A percentile compares a stretch with the other conserved stretches of the same genome.
Conservation (phyloP, 2,113 vertebrate genomes). For the Psammodynastes pulverulentus region DNA sequence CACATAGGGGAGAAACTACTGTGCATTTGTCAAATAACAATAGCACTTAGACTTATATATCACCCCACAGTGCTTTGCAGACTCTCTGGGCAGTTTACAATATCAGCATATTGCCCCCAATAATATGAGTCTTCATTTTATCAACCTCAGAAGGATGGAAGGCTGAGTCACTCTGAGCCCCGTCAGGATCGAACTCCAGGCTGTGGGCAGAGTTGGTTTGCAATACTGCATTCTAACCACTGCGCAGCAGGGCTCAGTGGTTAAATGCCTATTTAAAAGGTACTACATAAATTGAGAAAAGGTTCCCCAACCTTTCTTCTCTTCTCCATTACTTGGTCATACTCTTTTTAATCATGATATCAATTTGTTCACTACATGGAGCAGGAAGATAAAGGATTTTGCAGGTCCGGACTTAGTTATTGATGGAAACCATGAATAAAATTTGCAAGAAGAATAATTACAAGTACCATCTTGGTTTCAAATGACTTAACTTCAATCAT, state of each 20-base stretch:
- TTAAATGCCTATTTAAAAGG: background rate
- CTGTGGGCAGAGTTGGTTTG: background rate
- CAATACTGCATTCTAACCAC: background rate
- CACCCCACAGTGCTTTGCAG: background rate
- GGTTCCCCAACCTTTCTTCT: background rate
- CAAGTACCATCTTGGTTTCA: background rate
- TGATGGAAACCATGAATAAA: background rate
- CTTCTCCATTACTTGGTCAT: background rate
- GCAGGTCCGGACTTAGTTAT: background rate
- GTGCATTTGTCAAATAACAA: background rate
- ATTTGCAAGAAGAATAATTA: background rate
- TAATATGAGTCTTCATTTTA: background rate
- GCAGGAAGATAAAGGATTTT: background rate
- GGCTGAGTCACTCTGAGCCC: background rate
- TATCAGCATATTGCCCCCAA: background rate
- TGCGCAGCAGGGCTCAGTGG: background rate
- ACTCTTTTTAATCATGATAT: background rate
- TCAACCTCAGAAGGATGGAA: background rate
- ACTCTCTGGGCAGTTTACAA: background rate
- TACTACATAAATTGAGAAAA: background rate
- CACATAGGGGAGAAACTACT: background rate
- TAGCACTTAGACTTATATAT: background rate
- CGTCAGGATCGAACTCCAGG: background rate
- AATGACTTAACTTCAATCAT: background rate
- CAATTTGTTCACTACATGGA: background rate